A percentile compares a stretch with the other conserved stretches of the same genome.
phyloP scores from a whole-genome alignment of 2,888 invertebrate genomes.

The Apotomis capreana region DNA sequence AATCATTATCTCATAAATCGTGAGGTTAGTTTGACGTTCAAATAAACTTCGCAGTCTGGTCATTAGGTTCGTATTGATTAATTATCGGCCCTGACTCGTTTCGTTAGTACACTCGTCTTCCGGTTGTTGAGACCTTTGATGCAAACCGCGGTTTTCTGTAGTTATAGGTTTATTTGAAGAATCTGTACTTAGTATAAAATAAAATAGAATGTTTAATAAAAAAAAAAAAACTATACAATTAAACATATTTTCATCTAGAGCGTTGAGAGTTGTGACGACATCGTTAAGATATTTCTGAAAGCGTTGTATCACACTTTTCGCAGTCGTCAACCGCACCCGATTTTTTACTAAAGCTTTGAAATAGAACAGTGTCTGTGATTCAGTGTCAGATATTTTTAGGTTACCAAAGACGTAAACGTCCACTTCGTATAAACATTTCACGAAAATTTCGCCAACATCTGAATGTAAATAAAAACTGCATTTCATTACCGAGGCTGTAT shows the following conservation, averaged over 20 bases:
- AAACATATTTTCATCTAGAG: not conserved
- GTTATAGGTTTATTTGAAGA: too few relatives aligned
- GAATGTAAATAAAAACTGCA: slow-evolving; percentile 26
- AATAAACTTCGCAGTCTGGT: too few relatives aligned
- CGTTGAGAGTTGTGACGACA: not conserved
- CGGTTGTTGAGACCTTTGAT: too few relatives aligned
- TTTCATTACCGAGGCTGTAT: slow-evolving; percentile 35
- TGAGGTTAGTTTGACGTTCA: too few relatives aligned
- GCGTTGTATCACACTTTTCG: slow-evolving; percentile 13
- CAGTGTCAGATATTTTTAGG: slow-evolving; percentile 63
- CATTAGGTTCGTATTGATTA: too few relatives aligned
- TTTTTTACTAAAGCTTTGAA: slow-evolving; percentile 45
- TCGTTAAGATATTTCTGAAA: slow-evolving; percentile 27
- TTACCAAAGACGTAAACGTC: slow-evolving; percentile 58
- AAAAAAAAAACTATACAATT: not conserved
- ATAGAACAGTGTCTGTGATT: slow-evolving; percentile 57
- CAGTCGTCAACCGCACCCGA: slow-evolving; percentile 30
- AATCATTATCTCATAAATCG: too few relatives aligned
- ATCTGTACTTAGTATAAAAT: too few relatives aligned
- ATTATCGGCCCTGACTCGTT: too few relatives aligned
- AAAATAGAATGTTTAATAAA: too few relatives aligned
- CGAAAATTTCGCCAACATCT: slow-evolving; percentile 14
- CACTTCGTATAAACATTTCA: slow-evolving; percentile 40
- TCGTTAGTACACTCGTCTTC: too few relatives aligned
- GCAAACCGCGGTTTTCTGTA: too few relatives aligned